These are phyloP conservation scores for Myoxocephalus aenaeus DNA, from an alignment of 2,797 vertebrate genomes.

Conservation along the genomic window DNA sequence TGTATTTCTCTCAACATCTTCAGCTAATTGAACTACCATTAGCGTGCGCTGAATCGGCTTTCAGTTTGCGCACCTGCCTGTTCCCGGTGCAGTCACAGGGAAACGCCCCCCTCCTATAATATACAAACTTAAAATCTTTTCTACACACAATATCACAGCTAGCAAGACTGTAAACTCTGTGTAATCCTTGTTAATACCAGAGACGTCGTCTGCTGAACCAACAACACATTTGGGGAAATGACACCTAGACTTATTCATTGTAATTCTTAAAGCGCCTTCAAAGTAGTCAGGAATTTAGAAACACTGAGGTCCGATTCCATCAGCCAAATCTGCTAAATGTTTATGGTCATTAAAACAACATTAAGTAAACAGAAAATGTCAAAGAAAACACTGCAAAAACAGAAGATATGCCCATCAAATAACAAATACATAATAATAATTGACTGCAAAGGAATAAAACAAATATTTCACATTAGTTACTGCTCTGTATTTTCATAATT, in stretches of 20 bases:
- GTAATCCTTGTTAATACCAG: background rate
- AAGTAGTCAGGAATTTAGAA: background rate
- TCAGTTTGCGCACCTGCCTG: background rate
- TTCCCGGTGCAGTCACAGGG: background rate
- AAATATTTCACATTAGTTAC: background rate
- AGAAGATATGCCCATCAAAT: background rate
- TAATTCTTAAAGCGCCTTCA: background rate
- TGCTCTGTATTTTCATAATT: background rate
- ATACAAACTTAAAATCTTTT: background rate
- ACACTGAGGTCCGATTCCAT: background rate
- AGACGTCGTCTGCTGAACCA: background rate
- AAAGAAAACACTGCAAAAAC: background rate
- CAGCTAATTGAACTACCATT: fast-evolving
- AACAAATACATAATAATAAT: background rate
- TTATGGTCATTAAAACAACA: background rate
- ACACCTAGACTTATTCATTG: background rate
- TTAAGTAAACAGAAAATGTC: background rate
- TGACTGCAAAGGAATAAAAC: background rate
- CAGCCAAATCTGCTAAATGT: background rate
- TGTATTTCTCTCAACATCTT: slow-evolving; percentile 67
- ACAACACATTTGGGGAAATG: background rate
- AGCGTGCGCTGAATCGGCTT: background rate
- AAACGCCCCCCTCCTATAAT: background rate
- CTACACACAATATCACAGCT: background rate
- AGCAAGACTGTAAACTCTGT: background rate